Evolutionary conservation across 2,113 vertebrate species (phyloP), one percentile per base, ranked within the genome.

Genomic region (Sciurus niger): DNA sequence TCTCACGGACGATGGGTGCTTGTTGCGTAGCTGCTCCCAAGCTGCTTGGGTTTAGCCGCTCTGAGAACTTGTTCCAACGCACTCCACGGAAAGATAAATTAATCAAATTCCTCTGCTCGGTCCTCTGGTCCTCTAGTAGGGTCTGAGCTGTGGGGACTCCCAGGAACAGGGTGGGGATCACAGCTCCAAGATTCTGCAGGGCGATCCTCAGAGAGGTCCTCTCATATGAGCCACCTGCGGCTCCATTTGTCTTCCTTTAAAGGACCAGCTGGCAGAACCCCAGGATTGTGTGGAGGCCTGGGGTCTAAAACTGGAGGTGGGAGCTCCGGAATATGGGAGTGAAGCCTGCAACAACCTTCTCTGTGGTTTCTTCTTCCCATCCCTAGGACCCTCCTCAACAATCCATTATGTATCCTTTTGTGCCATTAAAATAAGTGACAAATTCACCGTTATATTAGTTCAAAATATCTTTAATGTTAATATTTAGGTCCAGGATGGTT

Each of bases 1-100:
- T 24, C 17, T 53, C 51, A 4, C 0, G 18, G 7, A 46, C 1
- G 20, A 8, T 37, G 80, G 30, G 0, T 46, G 18, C 2, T 0
- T 43, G 8, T 22, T 14, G 7, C 28, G 3, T 28, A 25, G 18
- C 6, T 22, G 18, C 53, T 77, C 48, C 67, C 28, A 60, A 43
- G 28, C 25, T 9, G 13, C 7, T 0, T 72, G 25, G 4, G 28
- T 24, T 20, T 51, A n/a, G 12, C 16, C 4, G 34, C 37, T 12
- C 25, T 77, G 32, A 6, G n/a, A 43, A 32, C 25, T 51, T 14
- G 6, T 2, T 73, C 84, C 55, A 9, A 6, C 0, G 3, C 7
- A 17, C 2, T 5, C 55, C 8, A 11, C 0, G 6, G 48, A 55
- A 37, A 37, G 5, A 70, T 24, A 14, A 48, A 40, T 34, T 30